Conservation (phyloP, 2,797 vertebrate species). For the Dicrostonyx torquatus region DNA sequence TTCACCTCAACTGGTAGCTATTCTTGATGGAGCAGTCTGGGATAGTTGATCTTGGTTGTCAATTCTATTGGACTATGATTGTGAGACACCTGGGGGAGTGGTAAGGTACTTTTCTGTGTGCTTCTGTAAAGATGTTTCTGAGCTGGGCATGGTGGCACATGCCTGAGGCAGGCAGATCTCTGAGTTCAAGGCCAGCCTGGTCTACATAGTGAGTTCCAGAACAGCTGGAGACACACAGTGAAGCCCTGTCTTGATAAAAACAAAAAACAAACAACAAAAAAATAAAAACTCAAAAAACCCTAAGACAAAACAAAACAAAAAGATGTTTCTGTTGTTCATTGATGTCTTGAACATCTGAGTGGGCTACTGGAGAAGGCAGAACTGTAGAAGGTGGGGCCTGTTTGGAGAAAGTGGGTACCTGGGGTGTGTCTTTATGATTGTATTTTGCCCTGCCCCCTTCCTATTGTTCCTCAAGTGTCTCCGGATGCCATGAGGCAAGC, state of each 20-base stretch:
- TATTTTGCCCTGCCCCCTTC: not conserved
- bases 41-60: not conserved
- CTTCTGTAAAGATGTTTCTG: not conserved
- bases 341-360: not conserved
- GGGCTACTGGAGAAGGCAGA: not conserved
- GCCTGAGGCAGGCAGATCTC: not conserved
- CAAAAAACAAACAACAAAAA: not conserved
- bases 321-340: not conserved
- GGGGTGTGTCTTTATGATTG: not conserved
- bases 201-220: not conserved
- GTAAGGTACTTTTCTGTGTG: not conserved
- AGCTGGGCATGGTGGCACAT: not conserved
- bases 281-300: not conserved
- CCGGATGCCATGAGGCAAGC: not conserved
- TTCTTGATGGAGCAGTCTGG: not conserved
- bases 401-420: not conserved
- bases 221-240: not conserved
- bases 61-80: not conserved
- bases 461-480: not conserved
- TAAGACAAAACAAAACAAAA: not conserved
- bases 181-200: not conserved
- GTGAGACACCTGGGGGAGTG: no score
- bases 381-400: not conserved
- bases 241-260: not conserved
- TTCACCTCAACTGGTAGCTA: fast-evolving